Base-by-base conservation (phyloP, 2,797 vertebrate genomes). In the Enteromius paludinosus region DNA sequence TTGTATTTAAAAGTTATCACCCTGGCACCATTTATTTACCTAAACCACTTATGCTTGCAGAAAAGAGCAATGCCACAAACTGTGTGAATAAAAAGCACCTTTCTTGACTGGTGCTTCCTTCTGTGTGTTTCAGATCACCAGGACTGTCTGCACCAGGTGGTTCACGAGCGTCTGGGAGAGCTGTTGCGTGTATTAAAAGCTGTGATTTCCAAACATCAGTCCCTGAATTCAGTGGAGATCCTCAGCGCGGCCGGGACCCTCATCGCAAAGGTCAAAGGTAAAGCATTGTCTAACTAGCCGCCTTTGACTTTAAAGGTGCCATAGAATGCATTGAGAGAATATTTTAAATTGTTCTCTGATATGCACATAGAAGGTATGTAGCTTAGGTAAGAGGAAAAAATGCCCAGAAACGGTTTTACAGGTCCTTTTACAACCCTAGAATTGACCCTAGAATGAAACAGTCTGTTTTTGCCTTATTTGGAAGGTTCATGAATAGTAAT, bases 191-290 rank as follows among this genome's bases (percentile, higher is more conserved):
- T 98, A 80, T 93, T 99, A 87, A 98, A 97, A 90, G 91, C 94
- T 83, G 93, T 98, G 61, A 97, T 98, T 90, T 94, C 90, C 90
- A 98, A 97, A 91, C 97, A 99, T 92, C 97, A 96, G 88, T 96
- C 96, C 84, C 94, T 99, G 59, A 99, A 98, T 93, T 99, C 97
- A 0, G 96, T 97, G 88, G 97, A 98, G 86, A 97, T 99, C 91
- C 97, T 98, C 41, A 98, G 96, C 88, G 96, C 97, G 28, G 96
- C 97, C 52, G 97, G 98, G 90, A 96, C 95, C 14, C 95, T 99
- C 91, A 96, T 97, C 87, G 94, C 97, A 85, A 97, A 97, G 92
- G 96, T 99, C 89, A 99, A 99, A 98, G 97, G 98, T 99, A 93
- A 96, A 95, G 59, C 45, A 17, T 10, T 17, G 17, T 47, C 56